Evolutionary conservation across 2,797 vertebrate genomes (phyloP).

Genomic region (Pseudopleuronectes americanus): DNA sequence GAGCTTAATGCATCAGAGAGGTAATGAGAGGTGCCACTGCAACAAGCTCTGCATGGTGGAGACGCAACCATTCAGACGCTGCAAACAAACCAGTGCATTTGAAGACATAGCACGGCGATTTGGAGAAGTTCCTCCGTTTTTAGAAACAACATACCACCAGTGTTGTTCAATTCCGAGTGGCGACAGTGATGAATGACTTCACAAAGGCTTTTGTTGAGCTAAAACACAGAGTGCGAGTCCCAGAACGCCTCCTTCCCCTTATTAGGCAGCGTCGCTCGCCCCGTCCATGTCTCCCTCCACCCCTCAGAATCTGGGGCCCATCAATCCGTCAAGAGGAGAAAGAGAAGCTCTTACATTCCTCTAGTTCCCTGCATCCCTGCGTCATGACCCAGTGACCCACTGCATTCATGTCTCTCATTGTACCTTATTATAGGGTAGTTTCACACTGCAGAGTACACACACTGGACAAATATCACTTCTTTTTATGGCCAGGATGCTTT

Average conservation of each 20-base stretch:
- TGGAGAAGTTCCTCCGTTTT: slow-evolving; percentile 15
- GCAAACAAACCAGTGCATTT: slow-evolving; percentile 29
- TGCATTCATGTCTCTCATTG: slow-evolving; percentile 64
- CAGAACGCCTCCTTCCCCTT: slow-evolving; percentile 53
- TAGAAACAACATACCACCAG: slow-evolving; percentile 51
- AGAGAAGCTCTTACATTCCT: slow-evolving; percentile 66
- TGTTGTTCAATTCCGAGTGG: slow-evolving; percentile 34
- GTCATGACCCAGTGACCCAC: slow-evolving; percentile 69
- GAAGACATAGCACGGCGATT: background rate
- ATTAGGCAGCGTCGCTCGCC: slow-evolving; percentile 62
- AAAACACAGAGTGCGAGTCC: slow-evolving; percentile 49
- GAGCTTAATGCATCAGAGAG: slow-evolving; percentile 3
- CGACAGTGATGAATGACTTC: slow-evolving; percentile 68
- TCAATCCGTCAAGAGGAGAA: slow-evolving; percentile 73
- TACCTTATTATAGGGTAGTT: slow-evolving; percentile 60
- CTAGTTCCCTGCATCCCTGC: slow-evolving; percentile 57
- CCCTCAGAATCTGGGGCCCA: slow-evolving; percentile 70
- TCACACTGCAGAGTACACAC: slow-evolving; percentile 53
- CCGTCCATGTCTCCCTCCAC: slow-evolving; percentile 48
- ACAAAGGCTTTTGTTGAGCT: slow-evolving; percentile 69
- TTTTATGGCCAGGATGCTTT: slow-evolving; percentile 1
- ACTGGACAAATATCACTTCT: slow-evolving; percentile 56
- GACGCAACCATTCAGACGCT: slow-evolving; percentile 9
- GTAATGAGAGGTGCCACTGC: background rate
- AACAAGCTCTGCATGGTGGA: slow-evolving; percentile 5